Base-by-base conservation (phyloP, 92 coral and sea anemone genomes). In the Bergia puertoricense region DNA sequence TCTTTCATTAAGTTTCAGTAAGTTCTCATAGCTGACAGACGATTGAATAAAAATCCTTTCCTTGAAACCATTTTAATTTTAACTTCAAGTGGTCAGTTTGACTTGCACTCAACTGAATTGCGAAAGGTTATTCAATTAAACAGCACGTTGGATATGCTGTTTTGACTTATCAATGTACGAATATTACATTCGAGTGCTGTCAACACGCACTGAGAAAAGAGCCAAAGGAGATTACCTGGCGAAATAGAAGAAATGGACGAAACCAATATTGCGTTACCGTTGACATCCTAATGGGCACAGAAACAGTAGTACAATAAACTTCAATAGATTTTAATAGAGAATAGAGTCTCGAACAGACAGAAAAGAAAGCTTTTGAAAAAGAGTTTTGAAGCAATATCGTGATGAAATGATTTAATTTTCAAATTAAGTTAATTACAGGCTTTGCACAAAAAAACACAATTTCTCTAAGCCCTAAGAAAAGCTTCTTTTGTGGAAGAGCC, bases 401-500 rank as follows among this genome's bases (percentile, higher is more conserved):
- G 42, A 84, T 84, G 87, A 73, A 36, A 84, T 4, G 87, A 71
- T 37, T 84, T 71, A n/a, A 68, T 69, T 68, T 39, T 84, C 44
- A 84, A 84, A 84, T 84, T 71, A 69, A 20, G 46, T 46, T 36
- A 93, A 89, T 91, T 82, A 89, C 85, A 89, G 90, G 90, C 48
- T 68, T 86, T 80, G 81, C 54, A 93, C 91, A 89, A 91, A 81
- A 76, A 81, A n/a, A 86, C 68, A 88, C 79, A 80, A 86, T 90
- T 45, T 79, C 77, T 57, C 79, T 69, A 2, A 69, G 62, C 62
- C 67, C 46, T 84, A 30, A 71, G 78, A 84, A 71, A 84, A 71
- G 79, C 42, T 30, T 13, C 77, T 69, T 83, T 83, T 69, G 85
- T 79, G 69, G 22, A 51, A 37, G 72, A 72, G 36, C 62, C 87